Evolutionary conservation across 1,140 invertebrate species (phyloP).

Genomic region (Drosophila yakuba): DNA sequence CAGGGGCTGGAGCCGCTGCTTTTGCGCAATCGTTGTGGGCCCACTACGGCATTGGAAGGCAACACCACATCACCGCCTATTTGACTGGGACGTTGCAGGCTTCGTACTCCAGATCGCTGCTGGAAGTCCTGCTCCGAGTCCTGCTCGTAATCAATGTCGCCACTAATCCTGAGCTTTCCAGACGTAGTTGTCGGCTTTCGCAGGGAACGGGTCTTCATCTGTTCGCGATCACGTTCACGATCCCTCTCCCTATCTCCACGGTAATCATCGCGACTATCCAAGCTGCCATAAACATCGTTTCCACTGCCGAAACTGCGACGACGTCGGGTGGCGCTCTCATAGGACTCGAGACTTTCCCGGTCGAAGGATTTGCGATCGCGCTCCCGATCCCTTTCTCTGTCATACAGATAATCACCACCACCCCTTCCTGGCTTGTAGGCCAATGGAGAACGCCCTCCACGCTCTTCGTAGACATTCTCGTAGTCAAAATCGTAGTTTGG

Average conservation of each 20-base stretch:
- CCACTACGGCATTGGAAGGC: constrained; percentile 27
- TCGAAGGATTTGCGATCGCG: constrained; percentile 81
- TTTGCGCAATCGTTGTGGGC: constrained; percentile 72
- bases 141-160: constrained; percentile 83
- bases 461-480: constrained; percentile 80
- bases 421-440: constrained; percentile 56
- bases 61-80: constrained; percentile 50
- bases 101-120: constrained; percentile 49
- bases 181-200: constrained; percentile 71
- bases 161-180: constrained; percentile 64
- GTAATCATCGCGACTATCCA: constrained; percentile 81
- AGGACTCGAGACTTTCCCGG: constrained; percentile 83
- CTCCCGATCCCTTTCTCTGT: constrained; percentile 61
- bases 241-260: constrained; percentile 51
- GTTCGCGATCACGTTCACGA: constrained; percentile 64
- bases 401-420: constrained; percentile 69
- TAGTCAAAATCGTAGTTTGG: constrained; percentile 83
- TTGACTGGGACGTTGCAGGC: constrained; percentile 76
- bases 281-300: constrained; percentile 81
- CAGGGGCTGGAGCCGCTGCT: constrained; percentile 86
- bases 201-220: constrained; percentile 72
- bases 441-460: constrained; percentile 69
- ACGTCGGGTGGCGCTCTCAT: constrained; percentile 72
- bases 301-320: constrained; percentile 82
- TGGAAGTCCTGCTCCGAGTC: constrained; percentile 82